Evolutionary conservation across 2,113 vertebrate genomes (phyloP), one percentile per base, ranked within the genome.

Genomic region (Thomomys bottae): DNA sequence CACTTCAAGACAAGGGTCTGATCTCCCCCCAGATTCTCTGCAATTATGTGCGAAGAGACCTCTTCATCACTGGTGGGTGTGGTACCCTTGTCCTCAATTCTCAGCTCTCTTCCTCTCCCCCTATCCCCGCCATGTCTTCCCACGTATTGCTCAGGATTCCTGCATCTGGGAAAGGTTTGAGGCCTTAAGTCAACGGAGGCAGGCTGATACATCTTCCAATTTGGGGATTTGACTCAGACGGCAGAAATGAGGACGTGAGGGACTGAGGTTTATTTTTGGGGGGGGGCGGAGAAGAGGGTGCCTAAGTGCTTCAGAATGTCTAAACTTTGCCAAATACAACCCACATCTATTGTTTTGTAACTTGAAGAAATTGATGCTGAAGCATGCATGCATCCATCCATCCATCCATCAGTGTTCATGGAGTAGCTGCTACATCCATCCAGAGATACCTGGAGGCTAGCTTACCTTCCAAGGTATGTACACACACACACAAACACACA

Each of bases 91-190:
- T 54, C 63, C 6, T 5, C 6, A n/a, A n/a, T n/a, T n/a, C n/a
- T n/a, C n/a, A n/a, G 18, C 59, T 49, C n/a, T n/a, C 68, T 0
- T 59, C 68, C 0, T 59, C 8, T 3, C 6, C 12, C 32, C 7
- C 24, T 4, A 21, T 15, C 23, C 61, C 61, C 57, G 7, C 4
- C 49, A 3, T 40, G 42, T 17, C 3, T 77, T 77, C 80, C 26
- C 5, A 0, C 5, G 28, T 12, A 20, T 38, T 5, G 42, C 45
- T 89, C 5, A 0, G 42, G 14, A 72, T 24, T 78, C 14, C 64
- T 26, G 42, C 91, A 87, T 91, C 28, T 36, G 0, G 90, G 91
- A 95, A 93, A 67, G 93, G 94, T 94, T 93, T 6, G 59, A 92
- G 95, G 95, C 70, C 94, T 87, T 68, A 91, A 49, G 89, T 49